A percentile compares a stretch with the other conserved stretches of the same genome.
Evolutionary conservation across 2,888 invertebrate species (phyloP).

Genomic region (Sicus ferrugineus): DNA sequence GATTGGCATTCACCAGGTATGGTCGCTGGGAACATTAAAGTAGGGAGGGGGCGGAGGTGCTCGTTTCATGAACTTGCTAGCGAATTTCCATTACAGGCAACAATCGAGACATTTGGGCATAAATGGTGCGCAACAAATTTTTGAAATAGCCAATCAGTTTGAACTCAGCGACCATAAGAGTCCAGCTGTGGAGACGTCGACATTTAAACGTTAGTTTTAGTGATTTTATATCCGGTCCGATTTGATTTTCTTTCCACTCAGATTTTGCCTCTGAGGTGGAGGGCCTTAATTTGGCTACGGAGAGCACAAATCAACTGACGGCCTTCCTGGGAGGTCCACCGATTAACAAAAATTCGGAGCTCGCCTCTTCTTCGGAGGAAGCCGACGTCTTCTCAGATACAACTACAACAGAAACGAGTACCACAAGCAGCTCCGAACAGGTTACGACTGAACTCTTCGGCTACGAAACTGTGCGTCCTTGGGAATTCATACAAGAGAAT

Average conservation of each 20-base stretch:
- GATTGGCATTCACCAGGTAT: constrained; percentile 81
- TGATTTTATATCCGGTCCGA: neutral
- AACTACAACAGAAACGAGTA: constrained; percentile 34
- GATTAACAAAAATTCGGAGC: constrained; percentile 48
- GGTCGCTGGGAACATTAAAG: neutral
- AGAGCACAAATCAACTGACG: constrained; percentile 43
- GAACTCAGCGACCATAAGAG: constrained; percentile 50
- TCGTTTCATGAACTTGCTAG: constrained; percentile 24
- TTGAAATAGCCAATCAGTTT: constrained; percentile 47
- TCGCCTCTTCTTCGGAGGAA: constrained; percentile 51
- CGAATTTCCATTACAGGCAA: constrained; percentile 67
- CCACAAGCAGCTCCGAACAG: constrained; percentile 3
- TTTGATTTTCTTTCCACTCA: neutral
- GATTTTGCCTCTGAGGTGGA: constrained; percentile 48
- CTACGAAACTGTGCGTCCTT: constrained; percentile 52
- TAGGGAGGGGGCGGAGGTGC: neutral
- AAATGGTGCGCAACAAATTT: constrained; percentile 57
- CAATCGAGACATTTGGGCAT: constrained; percentile 84
- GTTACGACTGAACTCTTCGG: neutral
- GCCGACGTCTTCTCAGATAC: constrained; percentile 23
- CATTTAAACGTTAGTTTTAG: neutral
- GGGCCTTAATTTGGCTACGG: constrained; percentile 48
- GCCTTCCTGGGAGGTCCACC: constrained; percentile 28
- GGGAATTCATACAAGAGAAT: constrained; percentile 57
- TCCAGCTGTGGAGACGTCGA: constrained; percentile 17